Conservation (phyloP, 2,797 vertebrate species). For the Sitta carolinensis region DNA sequence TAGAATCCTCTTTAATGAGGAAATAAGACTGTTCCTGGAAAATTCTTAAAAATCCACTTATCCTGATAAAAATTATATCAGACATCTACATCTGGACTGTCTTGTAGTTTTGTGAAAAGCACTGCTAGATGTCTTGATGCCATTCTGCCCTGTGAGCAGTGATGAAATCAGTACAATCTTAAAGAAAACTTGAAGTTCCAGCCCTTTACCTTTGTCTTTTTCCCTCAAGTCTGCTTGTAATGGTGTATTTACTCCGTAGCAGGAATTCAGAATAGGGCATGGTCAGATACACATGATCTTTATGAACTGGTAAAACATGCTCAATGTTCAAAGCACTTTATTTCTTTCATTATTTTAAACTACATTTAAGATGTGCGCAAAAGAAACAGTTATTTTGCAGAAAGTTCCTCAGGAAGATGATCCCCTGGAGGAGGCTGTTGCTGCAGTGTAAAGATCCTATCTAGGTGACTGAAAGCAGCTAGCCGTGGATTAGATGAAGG, state of each 20-base stretch:
- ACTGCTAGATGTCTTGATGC: not conserved
- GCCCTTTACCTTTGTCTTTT: not conserved
- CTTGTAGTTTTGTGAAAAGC: not conserved
- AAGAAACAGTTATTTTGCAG: not conserved
- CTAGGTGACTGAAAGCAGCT: not conserved
- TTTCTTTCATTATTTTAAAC: not conserved
- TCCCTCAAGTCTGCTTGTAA: not conserved
- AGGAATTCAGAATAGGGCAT: not conserved
- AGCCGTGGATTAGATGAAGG: not conserved
- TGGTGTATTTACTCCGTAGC: not conserved
- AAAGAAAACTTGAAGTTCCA: not conserved
- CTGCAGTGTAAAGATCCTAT: not conserved
- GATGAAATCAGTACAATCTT: not conserved
- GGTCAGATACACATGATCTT: not conserved
- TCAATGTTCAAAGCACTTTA: not conserved
- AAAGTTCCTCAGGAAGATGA: not conserved
- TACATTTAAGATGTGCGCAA: not conserved
- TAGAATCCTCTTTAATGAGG: not conserved
- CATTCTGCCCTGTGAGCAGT: not conserved
- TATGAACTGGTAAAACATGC: not conserved
- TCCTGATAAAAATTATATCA: not conserved
- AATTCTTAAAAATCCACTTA: not conserved
- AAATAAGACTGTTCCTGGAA: not conserved
- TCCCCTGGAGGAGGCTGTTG: not conserved
- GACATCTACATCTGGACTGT: not conserved